A percentile compares a stretch with the other conserved stretches of the same genome.
These are phyloP conservation scores for Anoplopoma fimbria DNA, from an alignment of 2,113 vertebrate genomes.

Conservation along the genomic window DNA sequence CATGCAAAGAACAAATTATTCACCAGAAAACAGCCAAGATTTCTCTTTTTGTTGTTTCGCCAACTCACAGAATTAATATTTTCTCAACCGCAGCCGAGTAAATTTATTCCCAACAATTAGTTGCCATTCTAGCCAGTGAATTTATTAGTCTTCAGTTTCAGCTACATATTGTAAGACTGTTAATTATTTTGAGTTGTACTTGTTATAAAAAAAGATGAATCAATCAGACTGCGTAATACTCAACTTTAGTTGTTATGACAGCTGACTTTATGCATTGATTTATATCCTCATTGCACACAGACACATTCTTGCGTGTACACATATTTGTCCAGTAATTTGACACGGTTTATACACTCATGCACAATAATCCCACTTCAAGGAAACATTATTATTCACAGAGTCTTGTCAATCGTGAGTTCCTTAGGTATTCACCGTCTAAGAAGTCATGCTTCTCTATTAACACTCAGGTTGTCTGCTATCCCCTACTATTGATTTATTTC, in stretches of 20 bases:
- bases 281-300: neutral
- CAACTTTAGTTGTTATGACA: neutral
- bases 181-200: no score
- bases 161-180: no score
- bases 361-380: slow-evolving; percentile 7
- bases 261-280: slow-evolving; percentile 7
- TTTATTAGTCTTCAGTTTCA: no score
- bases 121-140: no score
- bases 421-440: neutral
- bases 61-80: no score
- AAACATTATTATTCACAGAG: slow-evolving; percentile 23
- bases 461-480: neutral
- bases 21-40: no score
- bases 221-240: neutral
- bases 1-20: no score
- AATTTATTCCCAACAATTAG: no score
- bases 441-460: neutral
- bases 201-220: slow-evolving; percentile 3
- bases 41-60: no score
- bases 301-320: neutral
- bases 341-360: neutral
- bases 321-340: slow-evolving; percentile 10
- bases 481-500: neutral
- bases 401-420: slow-evolving; percentile 8
- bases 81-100: no score